Percentiles rank a stretch among this genome's conserved stretches.
These are phyloP conservation scores for Rhodinocichla rosea DNA, from an alignment of 2,113 vertebrate species.

Conservation along the genomic window DNA sequence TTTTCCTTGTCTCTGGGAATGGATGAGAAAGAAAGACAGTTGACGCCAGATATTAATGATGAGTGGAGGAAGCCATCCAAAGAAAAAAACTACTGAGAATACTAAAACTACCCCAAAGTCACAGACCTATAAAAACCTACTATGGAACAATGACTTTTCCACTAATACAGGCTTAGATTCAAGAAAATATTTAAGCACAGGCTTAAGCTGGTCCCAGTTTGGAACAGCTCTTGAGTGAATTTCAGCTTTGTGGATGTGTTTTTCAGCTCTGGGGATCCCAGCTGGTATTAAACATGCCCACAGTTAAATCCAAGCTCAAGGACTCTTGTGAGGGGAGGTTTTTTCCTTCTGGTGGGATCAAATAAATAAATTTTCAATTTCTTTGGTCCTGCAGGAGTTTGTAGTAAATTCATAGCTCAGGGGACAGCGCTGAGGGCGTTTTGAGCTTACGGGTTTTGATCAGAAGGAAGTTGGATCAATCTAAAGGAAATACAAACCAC, in stretches of 20 bases:
- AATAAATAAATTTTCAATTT: background rate
- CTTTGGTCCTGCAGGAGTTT: background rate
- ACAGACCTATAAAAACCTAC: slow-evolving; percentile 48
- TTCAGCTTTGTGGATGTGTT: background rate
- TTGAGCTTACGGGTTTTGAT: background rate
- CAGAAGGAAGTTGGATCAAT: background rate
- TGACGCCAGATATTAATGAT: slow-evolving; percentile 57
- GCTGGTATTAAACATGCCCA: background rate
- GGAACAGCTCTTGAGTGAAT: background rate
- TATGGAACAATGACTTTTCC: slow-evolving; percentile 27
- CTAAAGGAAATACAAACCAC: background rate
- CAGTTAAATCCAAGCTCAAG: background rate
- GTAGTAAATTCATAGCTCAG: background rate
- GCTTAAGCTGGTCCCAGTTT: background rate
- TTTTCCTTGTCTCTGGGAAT: slow-evolving; percentile 63
- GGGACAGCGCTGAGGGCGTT: accelerated
- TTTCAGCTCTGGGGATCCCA: background rate
- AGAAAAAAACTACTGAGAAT: slow-evolving; percentile 12
- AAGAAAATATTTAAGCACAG: slow-evolving; percentile 38
- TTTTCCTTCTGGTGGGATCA: background rate
- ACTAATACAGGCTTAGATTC: slow-evolving; percentile 27
- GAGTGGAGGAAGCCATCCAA: slow-evolving; percentile 50
- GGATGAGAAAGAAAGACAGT: slow-evolving; percentile 60
- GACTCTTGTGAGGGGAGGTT: background rate
- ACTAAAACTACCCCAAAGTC: slow-evolving; percentile 32